Base-by-base conservation (phyloP, 2,797 vertebrate genomes). In the Sebastes miniatus region DNA sequence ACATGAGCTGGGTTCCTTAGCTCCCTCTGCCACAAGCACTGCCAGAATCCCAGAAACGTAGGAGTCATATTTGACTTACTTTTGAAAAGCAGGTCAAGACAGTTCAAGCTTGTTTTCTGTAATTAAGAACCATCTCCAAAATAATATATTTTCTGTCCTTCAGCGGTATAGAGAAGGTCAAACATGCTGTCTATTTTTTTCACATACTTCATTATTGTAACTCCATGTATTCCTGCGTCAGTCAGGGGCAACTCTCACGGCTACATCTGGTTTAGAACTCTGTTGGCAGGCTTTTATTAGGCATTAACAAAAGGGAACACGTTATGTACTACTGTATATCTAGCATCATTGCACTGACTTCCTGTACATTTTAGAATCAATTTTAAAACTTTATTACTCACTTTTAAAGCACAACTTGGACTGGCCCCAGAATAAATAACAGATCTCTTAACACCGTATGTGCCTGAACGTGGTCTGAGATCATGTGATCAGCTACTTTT, bases 181-280 rank as follows among this genome's bases (percentile, higher is more conserved):
- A 1, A 14, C 13, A 61, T 31, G 58, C 58, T 14, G 5, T 39
- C 36, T 3, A 3, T 39, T 61, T 61, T 61, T 61, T 20, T n/a
- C 18, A 0, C 6, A 59, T 0, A 27, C 14, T 18, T 27, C 0
- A 10, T 31, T 0, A 47, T 47, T 47, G 43, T 18, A 20, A 20
- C 58, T 32, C 27, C 27, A 20, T 61, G 58, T 32, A 20, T 61
- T 61, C 29, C 58, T 31, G 25, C 27, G 0, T 61, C 25, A 31
- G 58, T 58, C 12, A 25, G 13, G 29, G 29, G 58, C 58, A 61
- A 32, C 29, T 61, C 10, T 32, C 58, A 61, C 1, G 9, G 18
- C 58, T 32, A 32, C 58, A 31, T 20, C 27, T 14, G 58, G 29
- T 61, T 61, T 29, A 61, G 9, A 6, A 61, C 18, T 61, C 58